A percentile compares a stretch with the other conserved stretches of the same genome.
Conservation (phyloP, 2,113 vertebrate genomes). For the Montifringilla adamsi region DNA sequence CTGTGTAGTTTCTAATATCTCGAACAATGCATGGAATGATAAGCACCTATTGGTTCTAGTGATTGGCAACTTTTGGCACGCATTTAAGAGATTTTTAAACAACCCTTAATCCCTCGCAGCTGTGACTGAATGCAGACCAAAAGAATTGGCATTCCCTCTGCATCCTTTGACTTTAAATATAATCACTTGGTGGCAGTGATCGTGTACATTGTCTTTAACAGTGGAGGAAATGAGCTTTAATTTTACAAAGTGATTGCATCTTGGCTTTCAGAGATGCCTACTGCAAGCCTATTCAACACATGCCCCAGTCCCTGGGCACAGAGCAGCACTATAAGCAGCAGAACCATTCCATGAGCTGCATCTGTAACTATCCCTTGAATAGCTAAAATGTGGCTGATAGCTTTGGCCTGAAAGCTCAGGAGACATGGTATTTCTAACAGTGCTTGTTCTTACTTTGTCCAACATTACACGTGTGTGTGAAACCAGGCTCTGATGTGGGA, state of each 20-base stretch:
- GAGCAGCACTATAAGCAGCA: neutral
- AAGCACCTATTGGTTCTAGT: conserved; percentile 31
- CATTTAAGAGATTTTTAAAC: conserved; percentile 44
- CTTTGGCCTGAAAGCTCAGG: neutral
- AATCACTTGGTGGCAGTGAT: conserved; percentile 41
- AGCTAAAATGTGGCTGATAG: neutral
- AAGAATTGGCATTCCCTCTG: conserved; percentile 34
- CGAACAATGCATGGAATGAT: neutral
- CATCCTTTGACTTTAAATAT: conserved; percentile 57
- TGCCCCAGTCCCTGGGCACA: neutral
- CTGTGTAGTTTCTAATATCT: conserved; percentile 17
- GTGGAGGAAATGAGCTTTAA: conserved; percentile 48
- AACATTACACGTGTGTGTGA: rapidly evolving
- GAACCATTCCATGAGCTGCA: neutral
- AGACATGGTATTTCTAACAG: neutral
- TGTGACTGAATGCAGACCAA: conserved; percentile 6
- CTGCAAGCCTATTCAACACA: neutral
- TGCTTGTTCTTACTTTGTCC: neutral
- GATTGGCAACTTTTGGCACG: conserved; percentile 40
- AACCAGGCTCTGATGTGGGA: neutral
- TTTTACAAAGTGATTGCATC: conserved; percentile 46
- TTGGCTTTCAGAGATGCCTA: conserved; percentile 44
- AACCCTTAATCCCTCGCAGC: conserved; percentile 47
- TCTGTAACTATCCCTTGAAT: neutral
- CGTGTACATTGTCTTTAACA: conserved; percentile 27